Evolutionary conservation across 2,888 invertebrate genomes (phyloP).

Genomic region (Andrena dorsata): DNA sequence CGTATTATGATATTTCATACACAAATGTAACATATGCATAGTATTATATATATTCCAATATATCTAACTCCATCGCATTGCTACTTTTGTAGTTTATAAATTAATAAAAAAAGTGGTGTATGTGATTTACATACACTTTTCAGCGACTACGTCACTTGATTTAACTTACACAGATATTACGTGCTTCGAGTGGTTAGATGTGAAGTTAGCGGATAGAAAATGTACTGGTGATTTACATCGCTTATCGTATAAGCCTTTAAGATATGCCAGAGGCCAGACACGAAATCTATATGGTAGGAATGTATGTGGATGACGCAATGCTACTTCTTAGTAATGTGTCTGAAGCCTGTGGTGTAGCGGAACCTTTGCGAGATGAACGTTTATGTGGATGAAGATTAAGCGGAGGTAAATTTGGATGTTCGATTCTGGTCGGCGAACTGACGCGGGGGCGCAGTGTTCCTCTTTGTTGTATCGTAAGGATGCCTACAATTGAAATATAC

Average conservation of each 20-base stretch:
- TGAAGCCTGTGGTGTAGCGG: constrained; percentile 75
- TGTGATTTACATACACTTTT: constrained; percentile 15
- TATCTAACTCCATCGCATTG: constrained; percentile 46
- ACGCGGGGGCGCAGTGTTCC: constrained; percentile 88
- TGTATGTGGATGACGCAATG: constrained; percentile 78
- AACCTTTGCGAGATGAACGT: constrained; percentile 81
- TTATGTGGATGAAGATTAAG: constrained; percentile 89
- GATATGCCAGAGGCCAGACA: constrained; percentile 23
- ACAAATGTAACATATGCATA: constrained; percentile 55
- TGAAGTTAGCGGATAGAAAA: constrained; percentile 57
- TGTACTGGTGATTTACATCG: constrained; percentile 42
- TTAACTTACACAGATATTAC: constrained; percentile 39
- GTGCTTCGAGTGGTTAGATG: constrained; percentile 55
- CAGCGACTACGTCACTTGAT: constrained; percentile 44
- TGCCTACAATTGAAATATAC: constrained; percentile 62
- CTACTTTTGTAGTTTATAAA: constrained; percentile 36
- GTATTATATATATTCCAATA: constrained; percentile 22
- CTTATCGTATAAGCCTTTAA: constrained; percentile 48
- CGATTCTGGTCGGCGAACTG: constrained; percentile 93
- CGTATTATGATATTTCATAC: constrained; percentile 8
- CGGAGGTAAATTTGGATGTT: constrained; percentile 93
- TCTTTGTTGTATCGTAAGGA: constrained; percentile 74
- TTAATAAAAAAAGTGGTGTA: constrained; percentile 39
- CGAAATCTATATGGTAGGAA: constrained; percentile 79
- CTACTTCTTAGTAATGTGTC: constrained; percentile 79